These are phyloP conservation scores for Oenanthe oenanthe DNA, from an alignment of 2,113 vertebrate species.

Conservation along the genomic window DNA sequence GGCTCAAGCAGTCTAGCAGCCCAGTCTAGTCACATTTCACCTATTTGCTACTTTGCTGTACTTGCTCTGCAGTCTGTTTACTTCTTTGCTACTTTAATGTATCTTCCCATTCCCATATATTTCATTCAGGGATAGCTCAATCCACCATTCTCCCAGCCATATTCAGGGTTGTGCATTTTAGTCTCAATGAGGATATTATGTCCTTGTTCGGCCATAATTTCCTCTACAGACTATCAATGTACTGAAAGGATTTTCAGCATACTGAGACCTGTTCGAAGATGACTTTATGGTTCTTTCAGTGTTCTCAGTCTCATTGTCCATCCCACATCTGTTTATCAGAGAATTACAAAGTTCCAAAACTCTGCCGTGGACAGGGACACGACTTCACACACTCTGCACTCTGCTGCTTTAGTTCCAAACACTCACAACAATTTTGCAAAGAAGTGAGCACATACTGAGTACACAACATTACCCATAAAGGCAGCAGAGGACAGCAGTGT, in stretches of 20 bases:
- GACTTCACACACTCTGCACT: background rate
- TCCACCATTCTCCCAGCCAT: too few species aligned
- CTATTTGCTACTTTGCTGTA: too few species aligned
- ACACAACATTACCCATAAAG: rapidly evolving
- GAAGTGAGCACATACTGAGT: background rate
- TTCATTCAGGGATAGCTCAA: too few species aligned
- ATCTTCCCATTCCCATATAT: too few species aligned
- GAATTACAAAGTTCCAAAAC: background rate
- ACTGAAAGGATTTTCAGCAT: background rate
- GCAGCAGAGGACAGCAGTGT: background rate
- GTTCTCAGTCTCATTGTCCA: background rate
- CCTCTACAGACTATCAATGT: background rate
- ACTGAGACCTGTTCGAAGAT: background rate
- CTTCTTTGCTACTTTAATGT: too few species aligned
- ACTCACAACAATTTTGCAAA: background rate
- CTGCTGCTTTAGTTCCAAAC: background rate
- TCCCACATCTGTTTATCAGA: background rate
- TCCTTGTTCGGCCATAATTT: too few species aligned
- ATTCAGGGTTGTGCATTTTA: too few species aligned
- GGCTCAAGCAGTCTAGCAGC: too few species aligned
- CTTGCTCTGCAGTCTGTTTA: too few species aligned
- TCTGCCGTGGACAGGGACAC: rapidly evolving
- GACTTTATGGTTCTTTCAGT: background rate
- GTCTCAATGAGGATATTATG: too few species aligned
- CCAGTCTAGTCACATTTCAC: too few species aligned